Evolutionary conservation across 2,113 vertebrate genomes (phyloP), one percentile per base, ranked within the genome.

Genomic region (Tetraodon nigroviridis): DNA sequence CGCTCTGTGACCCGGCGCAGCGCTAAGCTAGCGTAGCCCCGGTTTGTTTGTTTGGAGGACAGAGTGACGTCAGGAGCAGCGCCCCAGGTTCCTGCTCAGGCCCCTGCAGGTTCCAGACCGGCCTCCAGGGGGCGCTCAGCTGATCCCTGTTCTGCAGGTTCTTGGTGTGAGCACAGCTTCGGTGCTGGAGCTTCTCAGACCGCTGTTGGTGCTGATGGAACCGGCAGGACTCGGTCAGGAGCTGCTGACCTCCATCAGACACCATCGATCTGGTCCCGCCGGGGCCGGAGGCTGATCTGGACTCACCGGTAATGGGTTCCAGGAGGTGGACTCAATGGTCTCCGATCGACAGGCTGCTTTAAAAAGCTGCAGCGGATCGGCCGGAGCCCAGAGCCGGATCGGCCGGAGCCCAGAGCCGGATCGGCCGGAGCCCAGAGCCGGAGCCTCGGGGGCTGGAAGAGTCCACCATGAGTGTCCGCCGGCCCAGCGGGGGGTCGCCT

Each of bases 241-340:
- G 29, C 29, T 32, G 29, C 8, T 32, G 8, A 32, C 8, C 29
- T 32, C 6, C 29, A 24, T 32, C 2, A 32, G 8, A 2, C 29
- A 10, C 6, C 29, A 32, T 32, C 29, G 8, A 32, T 6, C 29
- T 7, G 29, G 29, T 32, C 29, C 2, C 57, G 56, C 53, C 32
- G 55, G 52, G 29, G 32, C 41, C 66, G 64, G 29, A 64, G 60
- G 61, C 53, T 64, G 42, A 57, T 64, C 56, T 57, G 6, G 17
- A 18, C 57, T 10, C 41, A 44, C 20, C 22, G 22, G 49, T 50
- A 45, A 65, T 52, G 52, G 57, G 13, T 51, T 50, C 44, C 13
- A 15, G 14, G 19, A 16, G 22, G 15, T 19, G 3, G 3, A 18
- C 50, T 73, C 59, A 11, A 58, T 67, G 20, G 24, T 18, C 10